phyloP scores from a whole-genome alignment of 1,140 invertebrate species.

The Orchestia grillus region DNA sequence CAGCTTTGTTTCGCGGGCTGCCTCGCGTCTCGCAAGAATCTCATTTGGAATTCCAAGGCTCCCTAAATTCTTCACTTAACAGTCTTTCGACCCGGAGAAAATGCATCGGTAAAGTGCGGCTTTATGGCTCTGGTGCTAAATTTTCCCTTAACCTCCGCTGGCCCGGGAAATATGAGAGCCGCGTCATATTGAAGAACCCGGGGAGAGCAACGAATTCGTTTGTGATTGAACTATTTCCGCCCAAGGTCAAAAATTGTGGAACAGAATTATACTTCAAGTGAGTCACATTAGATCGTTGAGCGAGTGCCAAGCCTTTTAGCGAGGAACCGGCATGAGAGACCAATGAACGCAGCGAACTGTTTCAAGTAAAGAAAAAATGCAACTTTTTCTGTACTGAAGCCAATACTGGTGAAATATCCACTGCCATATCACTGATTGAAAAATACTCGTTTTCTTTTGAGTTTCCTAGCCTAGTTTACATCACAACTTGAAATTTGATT shows the following conservation, averaged over 20 bases:
- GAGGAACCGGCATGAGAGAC: neutral
- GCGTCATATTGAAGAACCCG: neutral
- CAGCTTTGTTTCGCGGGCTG: neutral
- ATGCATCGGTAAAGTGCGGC: constrained; percentile 5
- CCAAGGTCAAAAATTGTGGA: neutral
- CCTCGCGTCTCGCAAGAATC: neutral
- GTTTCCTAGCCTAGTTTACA: too few species aligned
- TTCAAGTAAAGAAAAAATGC: too few species aligned
- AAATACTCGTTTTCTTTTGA: too few species aligned
- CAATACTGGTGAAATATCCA: too few species aligned
- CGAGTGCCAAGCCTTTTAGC: neutral
- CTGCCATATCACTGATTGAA: too few species aligned
- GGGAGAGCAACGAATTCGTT: neutral
- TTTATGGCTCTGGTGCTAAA: neutral
- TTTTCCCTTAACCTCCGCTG: neutral
- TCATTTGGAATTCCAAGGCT: constrained; percentile 7
- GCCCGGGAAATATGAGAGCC: neutral
- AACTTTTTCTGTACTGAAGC: too few species aligned
- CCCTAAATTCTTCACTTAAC: constrained; percentile 1
- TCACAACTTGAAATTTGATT: neutral
- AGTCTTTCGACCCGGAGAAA: neutral
- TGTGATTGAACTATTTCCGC: neutral
- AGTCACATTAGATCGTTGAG: neutral
- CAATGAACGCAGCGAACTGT: too few species aligned
- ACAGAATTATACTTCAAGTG: neutral